phyloP scores from a whole-genome alignment of 2,888 invertebrate species.

The Hemistola chrysoprasaria region DNA sequence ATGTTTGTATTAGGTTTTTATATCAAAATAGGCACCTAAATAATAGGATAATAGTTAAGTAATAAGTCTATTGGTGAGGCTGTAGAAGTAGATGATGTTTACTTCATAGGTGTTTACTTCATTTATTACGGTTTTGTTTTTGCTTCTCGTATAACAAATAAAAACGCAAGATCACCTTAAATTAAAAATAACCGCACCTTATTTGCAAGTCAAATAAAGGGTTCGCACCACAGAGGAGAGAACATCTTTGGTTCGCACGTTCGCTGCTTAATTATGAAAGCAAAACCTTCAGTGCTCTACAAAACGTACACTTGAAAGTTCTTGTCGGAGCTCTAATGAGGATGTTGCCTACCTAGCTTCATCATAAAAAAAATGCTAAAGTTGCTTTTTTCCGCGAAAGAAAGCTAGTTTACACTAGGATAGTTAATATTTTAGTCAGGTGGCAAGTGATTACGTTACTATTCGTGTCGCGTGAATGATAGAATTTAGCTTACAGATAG shows the following conservation, averaged over 20 bases:
- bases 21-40: neutral
- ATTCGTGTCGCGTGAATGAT: no score
- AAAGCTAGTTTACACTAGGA: no score
- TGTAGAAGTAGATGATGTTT: no score
- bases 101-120: no score
- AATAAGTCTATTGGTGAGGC: no score
- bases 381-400: constrained; percentile 27
- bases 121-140: no score
- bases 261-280: constrained; percentile 18
- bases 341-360: constrained; percentile 25
- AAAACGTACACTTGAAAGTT: constrained; percentile 32
- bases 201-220: constrained; percentile 11
- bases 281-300: constrained; percentile 32
- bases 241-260: no score
- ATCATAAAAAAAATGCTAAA: constrained; percentile 29
- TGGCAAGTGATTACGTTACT: no score
- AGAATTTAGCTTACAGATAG: no score
- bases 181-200: constrained; percentile 8
- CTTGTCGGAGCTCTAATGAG: constrained; percentile 34
- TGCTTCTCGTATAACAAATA: no score
- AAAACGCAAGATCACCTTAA: constrained; percentile 5
- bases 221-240: neutral
- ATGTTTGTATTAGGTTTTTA: constrained; percentile 26
- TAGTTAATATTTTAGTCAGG: no score
- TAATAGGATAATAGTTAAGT: neutral